Evolutionary conservation across 1,140 invertebrate species (phyloP).

Genomic region (Chelonus insularis): DNA sequence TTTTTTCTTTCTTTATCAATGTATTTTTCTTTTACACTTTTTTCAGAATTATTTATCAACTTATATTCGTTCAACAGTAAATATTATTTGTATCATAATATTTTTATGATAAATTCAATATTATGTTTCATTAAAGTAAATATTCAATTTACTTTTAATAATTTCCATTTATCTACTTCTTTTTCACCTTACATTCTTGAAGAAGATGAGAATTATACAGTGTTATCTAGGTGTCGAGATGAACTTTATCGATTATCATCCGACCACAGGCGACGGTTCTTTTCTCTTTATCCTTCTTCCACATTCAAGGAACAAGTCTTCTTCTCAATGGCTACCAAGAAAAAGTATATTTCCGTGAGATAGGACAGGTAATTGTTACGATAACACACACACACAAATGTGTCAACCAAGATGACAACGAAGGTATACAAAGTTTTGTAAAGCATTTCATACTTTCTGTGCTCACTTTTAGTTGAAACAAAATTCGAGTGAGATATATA

Average conservation of each 20-base stretch:
- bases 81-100: too few relatives aligned
- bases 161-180: too few relatives aligned
- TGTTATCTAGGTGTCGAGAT: not conserved
- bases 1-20: too few relatives aligned
- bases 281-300: not conserved
- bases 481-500: too few relatives aligned
- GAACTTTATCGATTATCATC: not conserved
- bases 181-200: too few relatives aligned
- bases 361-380: not conserved
- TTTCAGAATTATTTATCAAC: too few relatives aligned
- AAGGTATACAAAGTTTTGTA: not conserved
- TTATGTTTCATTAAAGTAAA: too few relatives aligned
- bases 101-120: too few relatives aligned
- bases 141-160: too few relatives aligned
- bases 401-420: not conserved
- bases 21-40: too few relatives aligned
- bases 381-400: conserved; percentile 1
- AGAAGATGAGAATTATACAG: not conserved
- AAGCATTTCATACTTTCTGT: not conserved
- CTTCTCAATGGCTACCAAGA: not conserved
- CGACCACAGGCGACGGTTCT: not conserved
- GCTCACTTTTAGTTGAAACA: not conserved
- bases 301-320: not conserved
- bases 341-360: not conserved
- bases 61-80: too few relatives aligned